Evolutionary conservation across 2,888 invertebrate species (phyloP).

Genomic region (Cantharis flavilabris): DNA sequence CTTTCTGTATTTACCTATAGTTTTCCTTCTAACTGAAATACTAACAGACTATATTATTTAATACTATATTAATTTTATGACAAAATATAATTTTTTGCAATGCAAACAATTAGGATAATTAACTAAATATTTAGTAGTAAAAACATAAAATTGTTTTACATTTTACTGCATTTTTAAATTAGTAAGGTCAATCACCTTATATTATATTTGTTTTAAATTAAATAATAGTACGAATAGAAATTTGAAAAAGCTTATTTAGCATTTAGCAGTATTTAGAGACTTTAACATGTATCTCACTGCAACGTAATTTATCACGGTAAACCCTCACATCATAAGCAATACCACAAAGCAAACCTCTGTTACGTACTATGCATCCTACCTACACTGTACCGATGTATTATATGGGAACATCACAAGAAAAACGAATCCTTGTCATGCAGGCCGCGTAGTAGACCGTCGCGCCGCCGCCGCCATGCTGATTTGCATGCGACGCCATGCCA

Average conservation of each 20-base stretch:
- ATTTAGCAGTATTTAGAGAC: constrained; percentile 26
- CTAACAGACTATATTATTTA: neutral
- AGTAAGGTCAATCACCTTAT: neutral
- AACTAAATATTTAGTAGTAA: neutral
- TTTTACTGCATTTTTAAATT: neutral
- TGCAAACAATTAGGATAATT: neutral
- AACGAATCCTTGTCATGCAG: constrained; percentile 59
- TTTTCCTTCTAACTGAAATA: neutral
- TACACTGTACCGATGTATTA: constrained; percentile 21
- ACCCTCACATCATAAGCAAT: constrained; percentile 32
- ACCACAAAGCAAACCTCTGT: constrained; percentile 30
- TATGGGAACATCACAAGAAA: constrained; percentile 9
- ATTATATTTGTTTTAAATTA: neutral
- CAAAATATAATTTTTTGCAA: neutral
- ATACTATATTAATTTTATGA: neutral
- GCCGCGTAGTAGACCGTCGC: constrained; percentile 66
- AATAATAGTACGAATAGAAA: neutral
- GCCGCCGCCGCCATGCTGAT: constrained; percentile 63
- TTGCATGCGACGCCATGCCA: constrained; percentile 67
- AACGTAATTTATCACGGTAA: constrained; percentile 34
- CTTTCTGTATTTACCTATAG: neutral
- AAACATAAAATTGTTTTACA: neutral
- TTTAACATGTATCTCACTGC: constrained; percentile 26
- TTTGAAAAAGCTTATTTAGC: constrained; percentile 15
- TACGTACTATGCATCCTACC: constrained; percentile 32